phyloP scores from a whole-genome alignment of 2,113 vertebrate species.

The Trematomus loennbergii region DNA sequence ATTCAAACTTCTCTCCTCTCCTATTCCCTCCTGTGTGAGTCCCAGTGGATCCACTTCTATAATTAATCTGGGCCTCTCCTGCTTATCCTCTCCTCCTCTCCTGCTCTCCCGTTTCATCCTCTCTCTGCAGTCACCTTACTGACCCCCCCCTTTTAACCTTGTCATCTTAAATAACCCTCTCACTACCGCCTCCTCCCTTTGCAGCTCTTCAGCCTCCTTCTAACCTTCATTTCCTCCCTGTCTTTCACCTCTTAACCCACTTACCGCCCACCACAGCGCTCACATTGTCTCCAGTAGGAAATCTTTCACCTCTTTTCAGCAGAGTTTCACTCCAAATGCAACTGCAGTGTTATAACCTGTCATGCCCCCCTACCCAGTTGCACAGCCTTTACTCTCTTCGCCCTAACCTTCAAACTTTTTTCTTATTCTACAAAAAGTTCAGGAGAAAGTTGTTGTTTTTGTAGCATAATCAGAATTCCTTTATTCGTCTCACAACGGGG shows the following conservation, averaged over 20 bases:
- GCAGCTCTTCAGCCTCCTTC: neutral
- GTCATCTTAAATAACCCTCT: constrained; percentile 62
- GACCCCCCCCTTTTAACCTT: constrained; percentile 60
- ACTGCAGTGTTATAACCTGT: neutral
- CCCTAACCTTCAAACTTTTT: neutral
- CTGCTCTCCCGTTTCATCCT: constrained; percentile 50
- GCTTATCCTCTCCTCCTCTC: constrained; percentile 46
- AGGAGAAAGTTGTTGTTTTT: neutral
- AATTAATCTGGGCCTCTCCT: constrained; percentile 58
- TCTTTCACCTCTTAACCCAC: constrained; percentile 3
- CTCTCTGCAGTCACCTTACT: constrained; percentile 40
- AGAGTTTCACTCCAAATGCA: neutral
- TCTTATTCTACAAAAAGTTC: neutral
- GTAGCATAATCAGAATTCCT: no score
- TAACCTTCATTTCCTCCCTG: constrained; percentile 23
- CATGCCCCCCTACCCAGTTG: neutral
- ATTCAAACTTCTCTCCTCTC: constrained; percentile 11
- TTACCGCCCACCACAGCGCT: neutral
- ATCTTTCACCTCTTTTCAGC: neutral
- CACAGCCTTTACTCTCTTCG: neutral
- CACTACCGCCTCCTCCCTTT: constrained; percentile 17
- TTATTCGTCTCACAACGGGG: no score
- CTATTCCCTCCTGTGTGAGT: constrained; percentile 9
- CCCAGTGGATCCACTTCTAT: constrained; percentile 51
- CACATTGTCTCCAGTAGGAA: neutral